A percentile compares a stretch with the other conserved stretches of the same genome.
phyloP scores from a whole-genome alignment of 2,888 invertebrate genomes.

The Arctia plantaginis region DNA sequence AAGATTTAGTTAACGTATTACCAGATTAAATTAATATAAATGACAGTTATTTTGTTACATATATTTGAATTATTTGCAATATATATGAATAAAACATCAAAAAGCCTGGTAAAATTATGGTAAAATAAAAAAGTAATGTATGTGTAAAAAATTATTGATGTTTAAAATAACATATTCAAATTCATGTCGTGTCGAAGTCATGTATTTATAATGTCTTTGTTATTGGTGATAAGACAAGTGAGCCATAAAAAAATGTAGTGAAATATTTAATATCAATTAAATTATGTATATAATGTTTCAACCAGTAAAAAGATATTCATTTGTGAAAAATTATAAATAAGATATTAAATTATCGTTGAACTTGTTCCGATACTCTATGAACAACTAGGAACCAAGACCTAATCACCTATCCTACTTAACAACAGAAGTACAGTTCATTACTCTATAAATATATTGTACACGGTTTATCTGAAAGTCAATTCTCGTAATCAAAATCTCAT shows the following conservation, averaged over 20 bases:
- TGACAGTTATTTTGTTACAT: background rate
- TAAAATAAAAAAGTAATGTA: background rate
- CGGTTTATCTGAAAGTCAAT: background rate
- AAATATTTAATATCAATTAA: background rate
- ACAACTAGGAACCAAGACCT: constrained; percentile 8
- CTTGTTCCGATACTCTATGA: background rate
- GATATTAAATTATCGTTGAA: background rate
- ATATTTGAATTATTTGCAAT: background rate
- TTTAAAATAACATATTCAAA: background rate
- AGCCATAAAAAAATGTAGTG: too few relatives aligned
- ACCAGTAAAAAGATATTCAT: background rate
- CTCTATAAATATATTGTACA: constrained; percentile 10
- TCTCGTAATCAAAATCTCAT: too few relatives aligned
- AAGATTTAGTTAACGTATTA: too few relatives aligned
- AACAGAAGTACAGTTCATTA: constrained; percentile 4
- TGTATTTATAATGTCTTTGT: background rate
- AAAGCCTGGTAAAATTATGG: background rate
- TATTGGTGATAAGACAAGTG: too few relatives aligned
- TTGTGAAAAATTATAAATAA: background rate
- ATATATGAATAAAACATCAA: background rate
- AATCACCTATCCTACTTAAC: constrained; percentile 4
- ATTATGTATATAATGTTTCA: too few relatives aligned
- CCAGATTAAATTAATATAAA: background rate
- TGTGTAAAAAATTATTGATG: background rate
- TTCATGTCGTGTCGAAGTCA: background rate